Base-by-base conservation (phyloP, 1,140 invertebrate species). In the Steinernema feltiae region DNA sequence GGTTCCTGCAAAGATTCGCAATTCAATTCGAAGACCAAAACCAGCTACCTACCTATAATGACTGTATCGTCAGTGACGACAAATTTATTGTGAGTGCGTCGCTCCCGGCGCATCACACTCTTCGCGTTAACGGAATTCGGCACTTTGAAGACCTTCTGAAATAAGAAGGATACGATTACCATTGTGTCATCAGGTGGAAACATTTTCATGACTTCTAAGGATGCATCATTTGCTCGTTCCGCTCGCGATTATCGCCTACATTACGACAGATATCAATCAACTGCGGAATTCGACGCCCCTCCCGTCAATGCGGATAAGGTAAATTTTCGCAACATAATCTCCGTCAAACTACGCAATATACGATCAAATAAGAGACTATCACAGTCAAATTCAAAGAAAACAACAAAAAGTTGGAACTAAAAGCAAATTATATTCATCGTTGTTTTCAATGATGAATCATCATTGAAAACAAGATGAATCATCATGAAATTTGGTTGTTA, bases 51-150 rank as follows among this genome's bases (percentile, higher is more conserved):
- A 90, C 91, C 95, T 81, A 99, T 94, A 87, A 95, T 97, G 12
- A 93, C 94, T 1, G 90, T 89, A 46, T 91, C 90, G 83, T 99
- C 96, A 0, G 95, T 98, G 0, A 99, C 95, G 94, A 99, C 95
- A 86, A 97, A 98, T 86, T 99, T 99, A 86, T 98, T 97, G 87
- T 99, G 96, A 86, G 97, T 98, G 0, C 98, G 94, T 75, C 95
- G 88, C 0, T 91, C 90, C 88, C 88, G 95, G 15, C 94, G 94
- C 81, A 99, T 95, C 86, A 92, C 91, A 53, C 88, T 87, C 84
- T 96, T 92, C n/a, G 91, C 89, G 90, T 89, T 15, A 93, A 93
- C 18, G 93, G 92, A 63, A 91, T 88, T 85, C 48, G 87, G 87
- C 12, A 90, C 89, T 73, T 84, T 83, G 83, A 90, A 89, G 48